Conservation (phyloP, 2,797 vertebrate genomes). For the Pipistrellus kuhlii region DNA sequence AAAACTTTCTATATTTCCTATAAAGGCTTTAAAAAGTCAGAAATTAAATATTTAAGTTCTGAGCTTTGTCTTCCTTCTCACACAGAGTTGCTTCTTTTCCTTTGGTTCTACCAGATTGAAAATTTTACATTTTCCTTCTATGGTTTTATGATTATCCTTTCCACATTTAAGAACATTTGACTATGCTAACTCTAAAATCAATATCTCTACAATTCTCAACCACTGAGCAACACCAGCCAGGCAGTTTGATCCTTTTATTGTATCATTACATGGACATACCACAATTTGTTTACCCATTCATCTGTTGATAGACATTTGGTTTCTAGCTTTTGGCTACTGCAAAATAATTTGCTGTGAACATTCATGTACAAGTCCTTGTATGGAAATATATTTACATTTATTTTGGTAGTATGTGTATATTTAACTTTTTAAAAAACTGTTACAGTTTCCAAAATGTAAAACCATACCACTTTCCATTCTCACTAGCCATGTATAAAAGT, state of each 20-base stretch:
- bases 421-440: neutral
- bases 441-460: slow-evolving; percentile 18
- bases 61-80: neutral
- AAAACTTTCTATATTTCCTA: slow-evolving; percentile 51
- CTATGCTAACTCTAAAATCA: neutral
- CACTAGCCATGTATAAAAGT: neutral
- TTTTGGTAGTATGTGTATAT: neutral
- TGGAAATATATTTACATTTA: neutral
- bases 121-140: slow-evolving; percentile 2
- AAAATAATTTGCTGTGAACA: neutral
- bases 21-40: neutral
- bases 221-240: no score
- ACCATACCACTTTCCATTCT: neutral
- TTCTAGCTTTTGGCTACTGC: neutral
- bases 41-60: slow-evolving; percentile 29
- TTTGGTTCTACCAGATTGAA: neutral
- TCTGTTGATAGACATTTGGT: neutral
- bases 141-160: neutral
- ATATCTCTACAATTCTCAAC: neutral
- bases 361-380: neutral
- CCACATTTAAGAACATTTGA: neutral
- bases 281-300: neutral
- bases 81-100: neutral
- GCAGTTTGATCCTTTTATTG: no score
- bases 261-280: neutral